Evolutionary conservation across 2,113 vertebrate genomes (phyloP).

Genomic region (Turnix velox): DNA sequence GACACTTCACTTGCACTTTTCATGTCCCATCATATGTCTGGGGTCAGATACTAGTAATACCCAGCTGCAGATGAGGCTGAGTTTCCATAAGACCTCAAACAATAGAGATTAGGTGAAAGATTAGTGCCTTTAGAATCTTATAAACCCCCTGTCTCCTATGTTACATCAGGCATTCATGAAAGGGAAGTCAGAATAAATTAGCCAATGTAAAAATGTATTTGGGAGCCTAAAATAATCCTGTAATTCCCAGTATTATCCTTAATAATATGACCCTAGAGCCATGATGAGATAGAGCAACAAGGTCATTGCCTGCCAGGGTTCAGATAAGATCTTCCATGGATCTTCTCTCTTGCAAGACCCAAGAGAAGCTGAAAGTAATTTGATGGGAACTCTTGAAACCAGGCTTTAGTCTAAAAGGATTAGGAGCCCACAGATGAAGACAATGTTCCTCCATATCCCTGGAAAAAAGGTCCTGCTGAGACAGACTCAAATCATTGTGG

Average conservation of each 20-base stretch:
- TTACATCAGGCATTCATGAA: constrained; percentile 4
- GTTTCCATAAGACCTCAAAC: background rate
- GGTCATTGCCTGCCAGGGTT: background rate
- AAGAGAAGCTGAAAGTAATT: constrained; percentile 1
- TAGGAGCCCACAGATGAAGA: background rate
- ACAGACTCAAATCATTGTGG: background rate
- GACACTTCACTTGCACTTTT: constrained; percentile 40
- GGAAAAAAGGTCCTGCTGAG: background rate
- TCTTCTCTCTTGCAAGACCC: background rate
- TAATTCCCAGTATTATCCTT: constrained; percentile 35
- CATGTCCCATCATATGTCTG: constrained; percentile 29
- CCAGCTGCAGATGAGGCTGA: constrained; percentile 23
- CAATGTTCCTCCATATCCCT: background rate
- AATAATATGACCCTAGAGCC: background rate
- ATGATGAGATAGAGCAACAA: constrained; percentile 11
- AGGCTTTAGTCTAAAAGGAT: background rate
- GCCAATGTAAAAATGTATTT: background rate
- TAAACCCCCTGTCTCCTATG: background rate
- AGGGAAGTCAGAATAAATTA: constrained; percentile 44
- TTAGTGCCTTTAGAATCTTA: background rate
- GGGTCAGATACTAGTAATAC: constrained; percentile 2
- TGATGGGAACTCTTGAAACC: background rate
- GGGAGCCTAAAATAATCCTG: background rate
- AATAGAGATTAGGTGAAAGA: constrained; percentile 17
- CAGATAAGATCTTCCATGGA: background rate